Base-by-base conservation (phyloP, 2,113 vertebrate species). In the Motacilla alba region DNA sequence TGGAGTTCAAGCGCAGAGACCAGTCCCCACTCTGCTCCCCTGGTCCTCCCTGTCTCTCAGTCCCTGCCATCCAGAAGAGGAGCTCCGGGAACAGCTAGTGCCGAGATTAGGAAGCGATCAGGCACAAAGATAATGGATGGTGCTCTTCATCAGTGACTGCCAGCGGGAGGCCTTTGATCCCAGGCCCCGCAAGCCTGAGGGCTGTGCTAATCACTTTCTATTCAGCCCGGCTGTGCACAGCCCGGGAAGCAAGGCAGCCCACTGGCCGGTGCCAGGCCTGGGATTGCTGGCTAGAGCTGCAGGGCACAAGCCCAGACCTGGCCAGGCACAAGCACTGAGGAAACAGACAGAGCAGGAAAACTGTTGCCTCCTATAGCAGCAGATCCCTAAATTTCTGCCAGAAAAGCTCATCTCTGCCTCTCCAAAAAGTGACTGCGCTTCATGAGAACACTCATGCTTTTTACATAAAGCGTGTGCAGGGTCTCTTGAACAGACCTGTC, bases 141-240 rank as follows among this genome's bases (percentile, higher is more conserved):
- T 72, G 28, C 5, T 91, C 73, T 44, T 55, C 72, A 62, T 23
- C 50, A 10, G 55, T 13, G 46, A 39, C 67, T 92, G 63, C 78
- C 75, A 89, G 60, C 20, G 4, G 74, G 26, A 88, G 39, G 69
- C 79, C 90, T 94, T 88, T 83, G 90, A 90, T 90, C 50, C 15
- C 53, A 56, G 60, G 60, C 59, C 63, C 52, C 15, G 33, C 37
- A 26, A 86, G 85, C 58, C 74, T 8, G 2, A 80, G 35, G 49
- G 67, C 15, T 68, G 39, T 5, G 41, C 76, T 84, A 35, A 75
- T 27, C 43, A 7, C 41, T 52, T n/a, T 4, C 28, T 47, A 7
- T 26, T 22, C 66, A 72, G 52, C 73, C 47, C 22, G 31, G 39
- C 55, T 1, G 1, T 1, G 49, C 52, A 44, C 58, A 52, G 23